Percentiles rank a stretch among this genome's conserved stretches.
These are phyloP conservation scores for Paraplagusia blochii DNA, from an alignment of 2,113 vertebrate genomes.

Conservation along the genomic window DNA sequence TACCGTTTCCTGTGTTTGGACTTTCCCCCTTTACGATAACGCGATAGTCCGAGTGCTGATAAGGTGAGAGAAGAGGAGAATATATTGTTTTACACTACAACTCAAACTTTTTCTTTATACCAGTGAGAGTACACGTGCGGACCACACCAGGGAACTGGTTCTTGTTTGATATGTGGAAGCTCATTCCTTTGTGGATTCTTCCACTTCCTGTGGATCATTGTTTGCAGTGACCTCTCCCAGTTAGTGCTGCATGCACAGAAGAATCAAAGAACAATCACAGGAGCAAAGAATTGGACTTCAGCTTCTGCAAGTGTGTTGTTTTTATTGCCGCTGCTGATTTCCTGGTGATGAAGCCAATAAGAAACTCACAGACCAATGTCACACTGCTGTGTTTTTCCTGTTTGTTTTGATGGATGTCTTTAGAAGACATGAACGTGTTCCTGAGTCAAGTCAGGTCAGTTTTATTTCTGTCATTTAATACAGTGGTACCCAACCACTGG, in stretches of 20 bases:
- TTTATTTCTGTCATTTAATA: too few species aligned
- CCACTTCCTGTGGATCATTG: conserved; percentile 46
- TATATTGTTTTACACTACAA: background rate
- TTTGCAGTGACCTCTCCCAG: conserved; percentile 48
- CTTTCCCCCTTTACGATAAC: conserved; percentile 70
- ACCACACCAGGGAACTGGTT: background rate
- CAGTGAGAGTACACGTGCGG: background rate
- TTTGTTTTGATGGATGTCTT: conserved; percentile 48
- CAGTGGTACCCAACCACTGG: too few species aligned
- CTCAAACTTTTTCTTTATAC: conserved; percentile 7
- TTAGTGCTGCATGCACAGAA: conserved; percentile 19
- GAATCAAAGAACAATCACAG: conserved; percentile 29
- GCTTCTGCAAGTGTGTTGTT: conserved; percentile 54
- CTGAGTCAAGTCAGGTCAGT: too few species aligned
- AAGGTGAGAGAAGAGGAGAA: conserved; percentile 24
- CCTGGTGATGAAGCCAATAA: conserved; percentile 29
- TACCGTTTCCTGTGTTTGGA: conserved; percentile 60
- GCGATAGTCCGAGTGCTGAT: conserved; percentile 29
- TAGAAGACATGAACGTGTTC: conserved; percentile 28
- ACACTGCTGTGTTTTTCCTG: conserved; percentile 36
- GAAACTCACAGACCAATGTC: conserved; percentile 40
- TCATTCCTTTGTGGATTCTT: conserved; percentile 29
- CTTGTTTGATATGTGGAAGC: conserved; percentile 1
- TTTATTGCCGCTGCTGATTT: conserved; percentile 35
- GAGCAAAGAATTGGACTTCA: conserved; percentile 40